Conservation (phyloP, 2,888 invertebrate genomes). For the Aphidoletes aphidimyza region DNA sequence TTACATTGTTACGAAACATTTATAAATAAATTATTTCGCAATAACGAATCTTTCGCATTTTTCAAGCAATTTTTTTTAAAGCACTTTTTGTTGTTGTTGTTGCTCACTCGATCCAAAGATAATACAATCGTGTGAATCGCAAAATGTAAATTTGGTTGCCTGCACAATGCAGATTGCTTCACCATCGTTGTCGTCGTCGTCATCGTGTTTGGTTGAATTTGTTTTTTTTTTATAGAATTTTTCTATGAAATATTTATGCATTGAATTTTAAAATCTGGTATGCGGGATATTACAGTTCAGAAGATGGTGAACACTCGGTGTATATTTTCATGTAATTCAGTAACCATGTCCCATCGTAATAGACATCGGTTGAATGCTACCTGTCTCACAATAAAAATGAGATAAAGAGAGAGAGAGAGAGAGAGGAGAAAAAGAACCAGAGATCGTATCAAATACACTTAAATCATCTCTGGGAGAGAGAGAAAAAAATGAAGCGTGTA, state of each 20-base stretch:
- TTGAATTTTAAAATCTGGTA: conserved; percentile 18
- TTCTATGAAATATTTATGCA: background rate
- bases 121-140: background rate
- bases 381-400: background rate
- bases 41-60: conserved; percentile 11
- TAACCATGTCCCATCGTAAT: background rate
- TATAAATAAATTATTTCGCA: conserved; percentile 36
- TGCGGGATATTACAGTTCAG: background rate
- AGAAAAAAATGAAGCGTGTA: too few species aligned
- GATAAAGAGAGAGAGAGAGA: too few species aligned
- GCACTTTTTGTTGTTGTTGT: background rate
- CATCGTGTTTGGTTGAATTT: background rate
- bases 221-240: background rate
- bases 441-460: conserved; percentile 33
- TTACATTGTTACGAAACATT: background rate
- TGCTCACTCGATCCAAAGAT: background rate
- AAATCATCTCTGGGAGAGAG: background rate
- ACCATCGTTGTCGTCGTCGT: background rate
- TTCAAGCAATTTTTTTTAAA: background rate
- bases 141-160: background rate
- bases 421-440: too few species aligned
- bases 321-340: background rate
- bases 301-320: background rate
- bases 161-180: too few species aligned
- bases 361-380: background rate